phyloP scores from a whole-genome alignment of 1,140 invertebrate species.

The Drosophila bocki region DNA sequence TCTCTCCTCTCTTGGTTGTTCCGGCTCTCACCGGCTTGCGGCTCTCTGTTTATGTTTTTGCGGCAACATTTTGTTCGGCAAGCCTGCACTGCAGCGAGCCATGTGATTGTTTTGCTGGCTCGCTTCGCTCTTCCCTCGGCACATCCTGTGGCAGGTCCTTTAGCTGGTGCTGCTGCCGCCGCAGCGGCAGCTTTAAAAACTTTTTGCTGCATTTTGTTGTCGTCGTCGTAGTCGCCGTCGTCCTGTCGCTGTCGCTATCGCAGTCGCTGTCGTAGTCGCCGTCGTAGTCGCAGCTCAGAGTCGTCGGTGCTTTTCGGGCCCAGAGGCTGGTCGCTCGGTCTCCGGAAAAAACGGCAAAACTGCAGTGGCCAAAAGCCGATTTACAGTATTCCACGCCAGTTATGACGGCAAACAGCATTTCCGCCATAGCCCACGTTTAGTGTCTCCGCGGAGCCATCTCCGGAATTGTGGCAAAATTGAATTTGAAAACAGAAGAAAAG shows the following conservation, averaged over 20 bases:
- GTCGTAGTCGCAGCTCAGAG: slow-evolving; percentile 52
- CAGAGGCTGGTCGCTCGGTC: slow-evolving; percentile 79
- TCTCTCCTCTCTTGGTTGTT: slow-evolving; percentile 31
- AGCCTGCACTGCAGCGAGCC: slow-evolving; percentile 67
- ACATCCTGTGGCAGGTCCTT: slow-evolving; percentile 56
- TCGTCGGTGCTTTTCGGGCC: slow-evolving; percentile 79
- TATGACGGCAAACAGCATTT: slow-evolving; percentile 79
- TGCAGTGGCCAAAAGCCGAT: slow-evolving; percentile 80
- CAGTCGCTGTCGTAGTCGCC: slow-evolving; percentile 42
- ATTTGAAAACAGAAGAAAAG: slow-evolving; percentile 3
- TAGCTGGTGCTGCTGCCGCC: slow-evolving; percentile 6
- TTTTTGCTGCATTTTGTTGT: slow-evolving; percentile 78
- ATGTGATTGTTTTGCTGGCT: slow-evolving; percentile 75
- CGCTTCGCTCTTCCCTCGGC: slow-evolving; percentile 55
- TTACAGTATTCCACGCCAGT: slow-evolving; percentile 81
- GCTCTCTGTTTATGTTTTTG: slow-evolving; percentile 84
- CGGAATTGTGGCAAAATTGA: slow-evolving; percentile 3
- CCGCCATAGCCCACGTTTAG: slow-evolving; percentile 51
- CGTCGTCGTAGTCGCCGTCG: slow-evolving; percentile 22
- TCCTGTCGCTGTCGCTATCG: slow-evolving; percentile 37
- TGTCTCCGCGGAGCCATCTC: neutral
- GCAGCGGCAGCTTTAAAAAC: slow-evolving; percentile 71
- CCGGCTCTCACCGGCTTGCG: slow-evolving; percentile 57
- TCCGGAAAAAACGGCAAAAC: slow-evolving; percentile 54
- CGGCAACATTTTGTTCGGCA: slow-evolving; percentile 57